A percentile compares a stretch with the other conserved stretches of the same genome.
Evolutionary conservation across 2,888 invertebrate species (phyloP).

Genomic region (Eupithecia subfuscata): DNA sequence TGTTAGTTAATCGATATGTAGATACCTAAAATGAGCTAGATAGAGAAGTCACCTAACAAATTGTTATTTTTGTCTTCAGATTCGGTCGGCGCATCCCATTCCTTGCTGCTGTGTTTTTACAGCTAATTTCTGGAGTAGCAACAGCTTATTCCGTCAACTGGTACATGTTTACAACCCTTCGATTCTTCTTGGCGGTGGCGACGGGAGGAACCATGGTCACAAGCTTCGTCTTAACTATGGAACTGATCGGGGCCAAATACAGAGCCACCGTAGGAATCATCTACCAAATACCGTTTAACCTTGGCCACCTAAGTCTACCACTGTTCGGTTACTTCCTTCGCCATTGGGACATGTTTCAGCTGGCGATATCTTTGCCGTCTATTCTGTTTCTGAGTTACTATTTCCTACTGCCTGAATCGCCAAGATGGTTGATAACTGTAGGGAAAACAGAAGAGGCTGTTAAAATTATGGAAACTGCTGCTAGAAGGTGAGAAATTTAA

Average conservation of each 20-base stretch:
- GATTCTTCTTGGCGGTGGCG: conserved; percentile 89
- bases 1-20: neutral
- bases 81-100: conserved; percentile 90
- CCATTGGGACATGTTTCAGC: conserved; percentile 87
- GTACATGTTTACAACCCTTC: conserved; percentile 86
- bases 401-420: conserved; percentile 91
- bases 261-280: conserved; percentile 89
- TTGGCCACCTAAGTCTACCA: conserved; percentile 87
- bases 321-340: conserved; percentile 86
- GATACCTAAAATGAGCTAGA: neutral
- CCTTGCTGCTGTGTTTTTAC: conserved; percentile 88
- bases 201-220: conserved; percentile 94
- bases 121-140: conserved; percentile 87
- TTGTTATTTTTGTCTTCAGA: conserved; percentile 68
- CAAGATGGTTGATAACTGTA: conserved; percentile 91
- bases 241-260: conserved; percentile 85
- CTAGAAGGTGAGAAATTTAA: conserved; percentile 68
- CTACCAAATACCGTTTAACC: conserved; percentile 87
- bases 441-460: conserved; percentile 87
- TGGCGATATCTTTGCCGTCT: conserved; percentile 86
- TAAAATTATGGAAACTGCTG: conserved; percentile 86
- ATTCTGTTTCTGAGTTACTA: conserved; percentile 87
- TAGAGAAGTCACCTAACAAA: neutral
- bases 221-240: conserved; percentile 88
- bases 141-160: conserved; percentile 88